Evolutionary conservation across 2,888 invertebrate species (phyloP).

Genomic region (Polyploca ridens): DNA sequence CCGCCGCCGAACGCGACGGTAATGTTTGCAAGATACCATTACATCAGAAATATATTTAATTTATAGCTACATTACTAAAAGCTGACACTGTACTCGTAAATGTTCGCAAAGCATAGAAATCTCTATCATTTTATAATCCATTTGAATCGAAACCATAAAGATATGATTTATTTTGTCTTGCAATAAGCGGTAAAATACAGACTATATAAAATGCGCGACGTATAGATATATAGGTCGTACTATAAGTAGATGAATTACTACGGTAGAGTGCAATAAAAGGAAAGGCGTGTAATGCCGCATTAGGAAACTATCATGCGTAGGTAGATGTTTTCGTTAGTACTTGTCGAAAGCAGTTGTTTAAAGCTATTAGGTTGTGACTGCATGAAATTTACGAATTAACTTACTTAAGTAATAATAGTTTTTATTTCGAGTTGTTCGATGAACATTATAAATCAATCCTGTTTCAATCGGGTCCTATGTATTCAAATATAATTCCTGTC

Average conservation of each 20-base stretch:
- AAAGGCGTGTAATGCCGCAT: background rate
- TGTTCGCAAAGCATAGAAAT: background rate
- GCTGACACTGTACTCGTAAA: background rate
- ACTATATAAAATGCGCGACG: no score
- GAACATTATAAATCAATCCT: background rate
- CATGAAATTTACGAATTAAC: slow-evolving; percentile 6
- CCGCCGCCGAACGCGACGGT: slow-evolving; percentile 14
- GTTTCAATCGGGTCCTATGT: background rate
- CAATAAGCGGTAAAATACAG: background rate
- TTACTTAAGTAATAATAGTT: background rate
- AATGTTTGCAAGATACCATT: slow-evolving; percentile 22
- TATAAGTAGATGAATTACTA: background rate
- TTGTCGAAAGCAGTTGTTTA: background rate
- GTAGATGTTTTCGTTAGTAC: background rate
- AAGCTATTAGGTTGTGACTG: slow-evolving; percentile 22
- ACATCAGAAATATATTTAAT: slow-evolving; percentile 6
- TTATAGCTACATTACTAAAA: background rate
- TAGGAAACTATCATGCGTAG: background rate
- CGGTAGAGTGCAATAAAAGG: background rate
- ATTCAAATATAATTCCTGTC: slow-evolving; percentile 18
- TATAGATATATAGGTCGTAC: no score
- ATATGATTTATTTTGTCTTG: background rate
- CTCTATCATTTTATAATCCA: background rate
- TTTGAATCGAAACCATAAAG: background rate
- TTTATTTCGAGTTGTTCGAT: background rate